Evolutionary conservation across 1,140 invertebrate genomes (phyloP), one percentile per base, ranked within the genome.

Genomic region (Thaumatotibia leucotreta): DNA sequence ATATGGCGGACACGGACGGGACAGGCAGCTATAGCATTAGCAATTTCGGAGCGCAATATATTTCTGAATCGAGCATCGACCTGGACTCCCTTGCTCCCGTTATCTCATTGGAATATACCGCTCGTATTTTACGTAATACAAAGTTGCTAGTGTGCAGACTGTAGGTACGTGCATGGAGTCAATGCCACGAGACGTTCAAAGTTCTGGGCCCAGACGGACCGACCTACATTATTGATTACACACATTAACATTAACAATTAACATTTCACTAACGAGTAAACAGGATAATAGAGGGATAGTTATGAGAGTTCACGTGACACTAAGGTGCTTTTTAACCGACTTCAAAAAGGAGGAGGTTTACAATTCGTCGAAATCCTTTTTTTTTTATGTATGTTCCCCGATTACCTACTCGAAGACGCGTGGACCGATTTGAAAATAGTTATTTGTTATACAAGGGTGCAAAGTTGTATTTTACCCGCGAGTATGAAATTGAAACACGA

Each of bases 131-230:
- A 58, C 52, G 39, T 45, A 45, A 45, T 45, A 20, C 39, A 45
- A 58, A 58, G 52, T 58, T 58, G 39, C 17, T 45, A 45, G 14
- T n/a, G 29, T 14, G 29, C 24, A 24, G 52, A 24, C 50, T 52
- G 33, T 20, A 20, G 61, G 52, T 58, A 22, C 52, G 27, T 58
- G 22, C 11, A 14, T 14, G 11, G 61, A 39, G 35, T 63, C 61
- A 63, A 63, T 63, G 61, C 61, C 32, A 63, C 61, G 14, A 63
- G 61, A 63, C 61, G 61, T 35, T 63, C 61, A 63, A 63, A 63
- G 61, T 63, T 33, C 61, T 35, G 35, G 24, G 24, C 54, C 14
- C 35, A 39, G 35, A 39, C 32, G 4, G 32, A 24, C 5, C 61
- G 61, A 63, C 61, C 61, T 39, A 63, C 61, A 39, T 63, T 35